Base-by-base conservation (phyloP, 1,140 invertebrate genomes). In the Tetramorium alpestre region DNA sequence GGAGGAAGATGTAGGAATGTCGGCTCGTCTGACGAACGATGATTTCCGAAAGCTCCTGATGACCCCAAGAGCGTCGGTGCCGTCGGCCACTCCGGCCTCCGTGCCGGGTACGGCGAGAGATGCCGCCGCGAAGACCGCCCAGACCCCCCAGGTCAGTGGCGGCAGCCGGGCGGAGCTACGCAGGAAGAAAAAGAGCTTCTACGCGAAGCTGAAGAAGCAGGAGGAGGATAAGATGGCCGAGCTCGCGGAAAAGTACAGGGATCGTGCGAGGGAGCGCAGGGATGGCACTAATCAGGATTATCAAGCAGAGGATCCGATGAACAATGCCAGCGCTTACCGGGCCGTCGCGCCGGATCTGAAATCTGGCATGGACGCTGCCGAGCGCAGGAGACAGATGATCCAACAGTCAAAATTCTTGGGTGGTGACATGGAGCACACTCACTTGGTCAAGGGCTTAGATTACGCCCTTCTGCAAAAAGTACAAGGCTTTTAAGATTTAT, bases 371-470 rank as follows among this genome's bases (percentile, higher is more conserved):
- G 99, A 99, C 96, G 98, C 98, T 47, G 99, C 99, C n/a, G 99
- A 99, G 95, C 96, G 99, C 64, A 96, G 99, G 58, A 97, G 98
- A 51, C 98, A 99, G 93, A 97, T 99, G 96, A 99, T 99, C 94
- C 98, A 99, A 95, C 99, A 99, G 95, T 99, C 99, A 0, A 99
- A 99, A 96, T 99, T 99, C 96, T 98, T 99, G 96, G 99, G 99
- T 94, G 99, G 99, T 97, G 99, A 99, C 95, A 99, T 99, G 98
- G 99, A 99, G 91, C 99, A 99, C 93, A 99, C 99, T 95, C 99
- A 99, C 96, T 99, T 99, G 96, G 99, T 99, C 75, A 99, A 99
- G 96, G 99, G 99, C 95, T 96, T 99, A 11, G 99, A 99, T 97
- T 99, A 99, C 96, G 99, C 99, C 8, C 95, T 99, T n/a, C 95